Evolutionary conservation across 1,140 invertebrate genomes (phyloP), one percentile per base, ranked within the genome.

Genomic region (Drosophila albomicans): DNA sequence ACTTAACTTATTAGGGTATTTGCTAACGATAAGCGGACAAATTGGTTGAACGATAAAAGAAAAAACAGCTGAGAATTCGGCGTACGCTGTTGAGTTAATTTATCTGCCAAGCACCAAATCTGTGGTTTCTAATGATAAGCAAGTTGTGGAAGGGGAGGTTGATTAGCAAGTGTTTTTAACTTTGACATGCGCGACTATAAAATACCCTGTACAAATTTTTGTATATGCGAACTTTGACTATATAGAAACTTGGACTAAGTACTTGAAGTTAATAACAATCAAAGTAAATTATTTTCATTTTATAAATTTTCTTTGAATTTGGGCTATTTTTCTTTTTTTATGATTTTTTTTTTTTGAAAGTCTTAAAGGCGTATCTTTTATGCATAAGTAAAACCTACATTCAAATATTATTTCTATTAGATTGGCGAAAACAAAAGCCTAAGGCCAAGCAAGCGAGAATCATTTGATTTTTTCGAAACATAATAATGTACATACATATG

Each of bases 51-150:
- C 49, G 38, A 68, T 69, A 69, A 54, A 66, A 57, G 20, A 8
- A 8, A 69, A 75, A 66, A 75, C 72, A 75, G 65, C 72, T 78
- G 76, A 57, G 76, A 58, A 49, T 11, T 59, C 20, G 35, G 11
- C 43, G 32, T 30, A 30, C 51, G 25, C 51, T 32, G 5, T 3
- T 35, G 28, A 54, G 51, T 54, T 54, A 3, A 30, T 32, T 54
- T 35, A 54, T 54, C 51, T 54, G 51, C 13, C n/a, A 25, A 25
- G 48, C 8, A 25, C 16, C 20, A 25, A 49, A 25, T 25, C 16
- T 49, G 16, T 15, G 20, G 10, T 6, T 25, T 8, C 35, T 10
- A 5, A 49, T 49, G 20, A 49, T 49, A 49, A 49, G 45, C 15
- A 1, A 2, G 45, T 20, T 16, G 13, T 16, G 45, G 2, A 48